Base-by-base conservation (phyloP, 2,113 vertebrate species). In the Himantopus leucocephalus region DNA sequence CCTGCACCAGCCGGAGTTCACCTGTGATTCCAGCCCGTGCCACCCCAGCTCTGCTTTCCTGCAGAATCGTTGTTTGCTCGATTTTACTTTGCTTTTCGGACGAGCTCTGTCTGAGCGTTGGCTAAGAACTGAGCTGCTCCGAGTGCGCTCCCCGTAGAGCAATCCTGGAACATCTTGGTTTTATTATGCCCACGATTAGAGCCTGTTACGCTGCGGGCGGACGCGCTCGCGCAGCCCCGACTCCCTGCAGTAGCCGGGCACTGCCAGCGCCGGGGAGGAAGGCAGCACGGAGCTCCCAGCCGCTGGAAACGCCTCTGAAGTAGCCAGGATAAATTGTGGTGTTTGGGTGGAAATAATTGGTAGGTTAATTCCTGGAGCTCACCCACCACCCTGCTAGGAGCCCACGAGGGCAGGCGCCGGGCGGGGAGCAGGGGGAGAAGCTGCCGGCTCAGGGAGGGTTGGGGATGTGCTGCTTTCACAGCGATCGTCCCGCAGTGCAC, bases 401-500 rank as follows among this genome's bases (percentile, higher is more conserved):
- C 84, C 48, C 15, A 3, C 1, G 4, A 68, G 45, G 27, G 59
- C 67, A 53, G 67, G 70, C 7, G 4, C 75, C 4, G 5, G 27
- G n/a, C 1, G 1, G 23, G 68, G 63, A 58, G 64, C 27, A 24
- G 41, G 23, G 22, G 17, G 45, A 64, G 73, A 87, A 27, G 66
- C 17, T 87, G 60, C 8, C 0, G 4, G 50, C n/a, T 34, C 17
- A 0, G 41, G 84, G 41, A 18, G 22, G 52, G 14, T 52, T 76
- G 62, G 64, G 84, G 84, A 10, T 39, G 64, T 30, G 60, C 41
- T 56, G 70, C 35, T 77, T 56, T 47, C 39, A 4, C 32, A 41
- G 66, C 3, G 0, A 3, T 17, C 3, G 1, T 26, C 48, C 53
- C 71, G 11, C 45, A 10, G 43, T 5, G 29, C 19, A 2, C 8